Evolutionary conservation across 2,797 vertebrate genomes (phyloP), one percentile per base, ranked within the genome.

Genomic region (Hemibagrus guttatus): DNA sequence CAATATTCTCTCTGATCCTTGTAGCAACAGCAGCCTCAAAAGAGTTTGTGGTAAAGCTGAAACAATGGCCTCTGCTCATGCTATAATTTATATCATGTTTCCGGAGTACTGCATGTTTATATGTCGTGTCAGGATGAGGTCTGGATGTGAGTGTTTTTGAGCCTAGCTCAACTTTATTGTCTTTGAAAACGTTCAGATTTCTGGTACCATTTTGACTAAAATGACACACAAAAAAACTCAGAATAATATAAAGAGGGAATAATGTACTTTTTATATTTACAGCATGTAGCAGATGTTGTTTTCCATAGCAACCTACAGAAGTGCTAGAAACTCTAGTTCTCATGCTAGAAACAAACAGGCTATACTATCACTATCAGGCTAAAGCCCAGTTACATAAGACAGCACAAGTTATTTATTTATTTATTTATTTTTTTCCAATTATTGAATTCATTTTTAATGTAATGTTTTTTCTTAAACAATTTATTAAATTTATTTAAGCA

Each of bases 1-100:
- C 26, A 87, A 68, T 86, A 66, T 68, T n/a, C 21, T 78, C 54
- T 54, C 69, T 56, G 11, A 42, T 52, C 35, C 14, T 28, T 83
- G 63, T 39, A 80, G 61, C 7, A 49, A 74, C 35, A 19, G 31
- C 59, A 64, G n/a, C 56, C 11, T 63, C 12, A 68, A 71, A 85
- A 68, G 13, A 35, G 31, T 59, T 78, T 21, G 84, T 56, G 13
- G 28, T 54, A 64, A 84, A 59, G 8, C 75, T 46, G 31, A 58
- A 35, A 49, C 19, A 59, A 6, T n/a, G 16, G 23, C 39, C 14
- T 13, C 35, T 61, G 54, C 9, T 19, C 76, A 58, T 54, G 26
- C 69, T 58, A 72, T 52, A 74, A 75, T 75, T 16, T 52, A n/a
- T 17, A 56, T 31, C 19, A 79, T 19, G 13, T 39, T 42, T 42